Percentiles rank a stretch among this genome's conserved stretches.
Evolutionary conservation across 2,113 vertebrate genomes (phyloP).

Genomic region (Platichthys stellatus): DNA sequence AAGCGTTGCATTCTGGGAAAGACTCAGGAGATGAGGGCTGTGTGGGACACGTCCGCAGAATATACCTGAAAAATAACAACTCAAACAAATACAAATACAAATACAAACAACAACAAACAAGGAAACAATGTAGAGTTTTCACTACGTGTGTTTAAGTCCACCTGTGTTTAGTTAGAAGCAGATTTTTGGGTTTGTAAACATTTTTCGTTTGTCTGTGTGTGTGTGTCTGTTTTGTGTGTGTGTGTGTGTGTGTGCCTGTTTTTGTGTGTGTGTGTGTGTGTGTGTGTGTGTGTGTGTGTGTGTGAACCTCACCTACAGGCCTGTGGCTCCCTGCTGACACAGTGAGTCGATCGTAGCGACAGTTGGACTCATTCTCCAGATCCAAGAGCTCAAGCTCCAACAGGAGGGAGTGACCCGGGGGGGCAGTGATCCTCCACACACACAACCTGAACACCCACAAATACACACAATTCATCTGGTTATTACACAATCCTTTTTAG

Average conservation of each 20-base stretch:
- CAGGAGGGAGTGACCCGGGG: conserved; percentile 73
- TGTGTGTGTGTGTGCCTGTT: too few species aligned
- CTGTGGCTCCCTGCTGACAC: conserved; percentile 72
- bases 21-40: conserved; percentile 75
- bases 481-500: too few species aligned
- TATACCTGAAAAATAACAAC: conserved; percentile 74
- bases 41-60: conserved; percentile 81
- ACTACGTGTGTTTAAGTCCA: too few species aligned
- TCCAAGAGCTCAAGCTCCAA: conserved; percentile 83
- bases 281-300: conserved; percentile 3
- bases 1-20: conserved; percentile 75
- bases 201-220: too few species aligned
- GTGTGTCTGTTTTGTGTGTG: too few species aligned
- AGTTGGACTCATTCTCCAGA: conserved; percentile 79
- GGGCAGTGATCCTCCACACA: conserved; percentile 81
- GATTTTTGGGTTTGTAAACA: too few species aligned
- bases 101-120: too few species aligned
- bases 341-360: conserved; percentile 81
- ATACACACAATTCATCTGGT: neutral
- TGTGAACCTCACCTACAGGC: conserved; percentile 80
- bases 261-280: neutral
- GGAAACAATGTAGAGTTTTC: too few species aligned
- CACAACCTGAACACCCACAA: conserved; percentile 75
- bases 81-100: too few species aligned
- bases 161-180: too few species aligned